These are phyloP conservation scores for Bombyx mandarina DNA, from an alignment of 1,140 invertebrate genomes.

Conservation along the genomic window DNA sequence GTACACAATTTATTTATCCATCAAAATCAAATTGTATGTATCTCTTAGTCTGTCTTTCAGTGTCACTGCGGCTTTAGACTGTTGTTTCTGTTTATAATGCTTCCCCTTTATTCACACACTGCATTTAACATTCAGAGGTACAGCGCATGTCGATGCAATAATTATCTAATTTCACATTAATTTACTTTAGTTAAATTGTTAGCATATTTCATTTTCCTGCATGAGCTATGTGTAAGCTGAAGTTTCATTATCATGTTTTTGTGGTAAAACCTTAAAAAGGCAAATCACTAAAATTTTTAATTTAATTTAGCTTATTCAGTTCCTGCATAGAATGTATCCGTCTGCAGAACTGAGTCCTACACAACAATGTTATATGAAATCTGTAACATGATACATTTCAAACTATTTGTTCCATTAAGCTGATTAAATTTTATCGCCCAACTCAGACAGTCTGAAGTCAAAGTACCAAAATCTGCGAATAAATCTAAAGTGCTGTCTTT, in stretches of 20 bases:
- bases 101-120: too few relatives aligned
- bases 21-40: too few relatives aligned
- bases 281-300: not conserved
- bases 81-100: too few relatives aligned
- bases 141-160: not conserved
- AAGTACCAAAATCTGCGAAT: too few relatives aligned
- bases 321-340: not conserved
- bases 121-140: not conserved
- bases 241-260: not conserved
- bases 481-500: too few relatives aligned
- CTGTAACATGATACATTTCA: conserved; percentile 4
- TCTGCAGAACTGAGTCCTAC: conserved; percentile 18
- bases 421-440: conserved; percentile 2
- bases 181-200: not conserved
- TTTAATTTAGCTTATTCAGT: not conserved
- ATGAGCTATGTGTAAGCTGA: not conserved
- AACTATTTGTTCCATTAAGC: conserved; percentile 8
- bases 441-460: too few relatives aligned
- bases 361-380: conserved; percentile 29
- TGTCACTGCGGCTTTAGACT: too few relatives aligned
- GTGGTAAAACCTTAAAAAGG: not conserved
- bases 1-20: too few relatives aligned
- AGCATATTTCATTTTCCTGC: not conserved
- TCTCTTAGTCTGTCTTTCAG: too few relatives aligned
- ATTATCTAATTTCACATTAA: not conserved